Conservation (phyloP, 1,140 invertebrate species). For the Leptinotarsa undecemlineata region DNA sequence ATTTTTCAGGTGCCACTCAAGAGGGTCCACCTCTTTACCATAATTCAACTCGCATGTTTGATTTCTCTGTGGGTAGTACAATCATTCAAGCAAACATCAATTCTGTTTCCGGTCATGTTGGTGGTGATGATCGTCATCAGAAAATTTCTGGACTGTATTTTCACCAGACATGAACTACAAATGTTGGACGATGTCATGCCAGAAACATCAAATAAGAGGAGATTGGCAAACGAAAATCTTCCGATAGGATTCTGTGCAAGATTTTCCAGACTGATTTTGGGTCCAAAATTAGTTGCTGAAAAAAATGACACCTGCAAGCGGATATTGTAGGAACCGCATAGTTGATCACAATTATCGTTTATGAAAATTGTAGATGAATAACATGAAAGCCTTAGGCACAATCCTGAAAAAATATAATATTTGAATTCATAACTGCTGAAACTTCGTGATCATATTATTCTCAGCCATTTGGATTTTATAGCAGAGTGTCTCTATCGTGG, state of each 20-base stretch:
- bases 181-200: constrained; percentile 98
- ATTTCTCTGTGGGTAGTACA: constrained; percentile 93
- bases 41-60: constrained; percentile 90
- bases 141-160: constrained; percentile 89
- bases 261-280: constrained; percentile 45
- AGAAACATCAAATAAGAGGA: constrained; percentile 78
- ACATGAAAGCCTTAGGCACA: too few species aligned
- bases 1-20: constrained; percentile 74
- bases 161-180: constrained; percentile 91
- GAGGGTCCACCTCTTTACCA: constrained; percentile 94
- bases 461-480: too few species aligned
- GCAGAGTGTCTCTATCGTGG: too few species aligned
- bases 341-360: not conserved
- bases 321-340: not conserved
- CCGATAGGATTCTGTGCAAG: constrained; percentile 69
- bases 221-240: constrained; percentile 69
- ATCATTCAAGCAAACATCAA: constrained; percentile 91
- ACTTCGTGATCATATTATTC: too few species aligned
- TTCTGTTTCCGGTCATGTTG: constrained; percentile 97
- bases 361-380: too few species aligned
- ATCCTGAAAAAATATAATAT: too few species aligned
- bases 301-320: constrained; percentile 10
- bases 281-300: constrained; percentile 40
- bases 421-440: too few species aligned
- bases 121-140: constrained; percentile 97